Evolutionary conservation across 2,888 invertebrate genomes (phyloP).

Genomic region (Drosophila koepferae): DNA sequence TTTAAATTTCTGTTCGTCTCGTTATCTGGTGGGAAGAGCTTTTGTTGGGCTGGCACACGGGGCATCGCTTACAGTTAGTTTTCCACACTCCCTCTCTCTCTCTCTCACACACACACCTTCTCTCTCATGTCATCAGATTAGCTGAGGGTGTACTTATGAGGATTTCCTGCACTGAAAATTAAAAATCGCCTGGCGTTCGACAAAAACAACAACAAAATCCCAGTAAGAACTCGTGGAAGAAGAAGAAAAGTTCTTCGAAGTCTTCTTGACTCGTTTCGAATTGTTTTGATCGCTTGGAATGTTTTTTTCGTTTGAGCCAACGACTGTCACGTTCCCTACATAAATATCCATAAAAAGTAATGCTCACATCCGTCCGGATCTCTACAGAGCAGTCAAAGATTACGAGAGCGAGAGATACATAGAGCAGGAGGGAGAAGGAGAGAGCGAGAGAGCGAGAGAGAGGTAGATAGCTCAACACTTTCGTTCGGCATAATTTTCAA

Average conservation of each 20-base stretch:
- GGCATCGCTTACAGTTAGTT: conserved; percentile 10
- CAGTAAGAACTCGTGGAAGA: conserved; percentile 12
- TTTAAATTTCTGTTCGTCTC: neutral
- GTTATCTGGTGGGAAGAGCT: conserved; percentile 23
- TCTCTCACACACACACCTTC: neutral
- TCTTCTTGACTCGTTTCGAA: conserved; percentile 24
- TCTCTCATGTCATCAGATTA: conserved; percentile 1
- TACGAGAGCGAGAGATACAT: conserved; percentile 5
- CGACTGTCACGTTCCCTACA: conserved; percentile 77
- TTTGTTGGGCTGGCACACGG: conserved; percentile 2
- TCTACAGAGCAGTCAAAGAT: conserved; percentile 47
- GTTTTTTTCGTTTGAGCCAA: conserved; percentile 32
- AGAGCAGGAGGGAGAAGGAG: neutral
- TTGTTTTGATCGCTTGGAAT: conserved; percentile 17
- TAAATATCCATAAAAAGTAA: conserved; percentile 82
- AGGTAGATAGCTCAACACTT: conserved; percentile 61
- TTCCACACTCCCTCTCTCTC: neutral
- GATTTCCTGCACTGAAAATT: conserved; percentile 60
- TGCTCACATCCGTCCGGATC: conserved; percentile 80
- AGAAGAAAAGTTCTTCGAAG: conserved; percentile 37
- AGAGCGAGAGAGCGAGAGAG: neutral
- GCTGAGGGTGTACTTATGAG: conserved; percentile 30
- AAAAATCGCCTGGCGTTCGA: conserved; percentile 57
- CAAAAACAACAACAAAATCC: conserved; percentile 1
- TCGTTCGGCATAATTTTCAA: conserved; percentile 51